A percentile compares a stretch with the other conserved stretches of the same genome.
phyloP scores from a whole-genome alignment of 2,888 invertebrate genomes.

The Tetrapedia diversipes region DNA sequence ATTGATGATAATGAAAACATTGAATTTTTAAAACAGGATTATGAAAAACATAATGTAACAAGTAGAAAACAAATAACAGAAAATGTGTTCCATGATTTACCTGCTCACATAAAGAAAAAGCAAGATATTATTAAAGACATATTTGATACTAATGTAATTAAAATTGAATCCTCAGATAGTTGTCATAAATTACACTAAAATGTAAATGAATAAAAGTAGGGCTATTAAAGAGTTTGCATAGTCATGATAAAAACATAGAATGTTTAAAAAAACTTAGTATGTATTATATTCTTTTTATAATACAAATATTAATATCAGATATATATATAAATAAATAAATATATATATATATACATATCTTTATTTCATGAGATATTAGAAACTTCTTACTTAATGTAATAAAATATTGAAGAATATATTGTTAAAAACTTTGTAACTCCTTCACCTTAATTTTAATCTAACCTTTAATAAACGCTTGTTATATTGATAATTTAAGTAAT shows the following conservation, averaged over 20 bases:
- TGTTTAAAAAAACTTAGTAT: conserved; percentile 36
- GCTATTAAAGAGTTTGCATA: conserved; percentile 20
- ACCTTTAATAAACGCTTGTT: conserved; percentile 12
- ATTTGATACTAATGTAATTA: conserved; percentile 72
- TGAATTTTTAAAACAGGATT: conserved; percentile 68
- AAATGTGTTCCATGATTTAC: conserved; percentile 78
- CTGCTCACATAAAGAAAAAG: conserved; percentile 75
- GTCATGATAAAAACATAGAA: conserved; percentile 28
- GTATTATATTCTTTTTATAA: conserved; percentile 43
- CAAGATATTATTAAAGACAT: conserved; percentile 76
- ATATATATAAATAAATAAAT: no score
- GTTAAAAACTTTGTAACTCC: conserved; percentile 13
- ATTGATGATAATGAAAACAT: conserved; percentile 85
- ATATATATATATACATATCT: background rate
- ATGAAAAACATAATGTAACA: conserved; percentile 64
- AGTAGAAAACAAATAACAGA: conserved; percentile 77
- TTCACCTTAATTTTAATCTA: conserved; percentile 14
- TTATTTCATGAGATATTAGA: conserved; percentile 27
- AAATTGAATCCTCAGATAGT: conserved; percentile 69
- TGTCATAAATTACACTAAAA: conserved; percentile 74
- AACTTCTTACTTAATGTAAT: conserved; percentile 46
- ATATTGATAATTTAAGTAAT: background rate
- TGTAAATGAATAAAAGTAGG: conserved; percentile 18
- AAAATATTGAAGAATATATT: conserved; percentile 41
- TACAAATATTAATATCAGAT: conserved; percentile 30